Base-by-base conservation (phyloP, 2,797 vertebrate genomes). In the Danio aesculapii region DNA sequence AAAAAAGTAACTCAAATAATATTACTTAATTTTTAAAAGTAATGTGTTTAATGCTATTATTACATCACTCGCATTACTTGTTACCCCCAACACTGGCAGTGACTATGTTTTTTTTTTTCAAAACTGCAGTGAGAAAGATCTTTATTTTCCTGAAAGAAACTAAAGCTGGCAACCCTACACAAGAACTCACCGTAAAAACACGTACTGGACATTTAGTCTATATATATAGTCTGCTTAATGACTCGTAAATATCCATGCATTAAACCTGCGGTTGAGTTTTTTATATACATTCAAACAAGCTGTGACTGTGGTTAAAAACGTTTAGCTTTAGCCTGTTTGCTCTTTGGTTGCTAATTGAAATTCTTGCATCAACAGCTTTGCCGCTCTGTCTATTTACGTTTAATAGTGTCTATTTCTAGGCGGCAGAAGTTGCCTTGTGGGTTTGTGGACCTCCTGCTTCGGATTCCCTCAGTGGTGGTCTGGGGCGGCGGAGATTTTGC, bases 341-440 rank as follows among this genome's bases (percentile, higher is more conserved):
- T 16, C 62, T 57, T 59, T 10, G 69, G 50, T 59, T 81, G 62
- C 74, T 67, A 67, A 74, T 66, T 67, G 7, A 61, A 70, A 79
- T 59, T 5, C 66, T 41, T 47, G 57, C 44, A 8, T 66, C 61
- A 74, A 39, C 70, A 74, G 79, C 74, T 74, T 30, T 72, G 41
- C 52, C 49, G 7, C 50, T 55, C 50, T 66, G 41, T 46, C 61
- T 81, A 57, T 81, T 73, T 81, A 47, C 69, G 16, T 66, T 74
- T 66, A 81, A 81, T 81, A 66, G 70, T 16, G 50, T 49, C 70
- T 81, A 81, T 81, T 81, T 72, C 59, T 57, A 72, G 69, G 73
- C 0, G 7, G 21, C 16, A 71, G 17, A 80, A 46, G 69, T 64
- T 57, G 17, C 49, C 41, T 59, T 71, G 52, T 80, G 78, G 77